Base-by-base conservation (phyloP, 2,888 invertebrate genomes). In the Clepsis dumicolana region DNA sequence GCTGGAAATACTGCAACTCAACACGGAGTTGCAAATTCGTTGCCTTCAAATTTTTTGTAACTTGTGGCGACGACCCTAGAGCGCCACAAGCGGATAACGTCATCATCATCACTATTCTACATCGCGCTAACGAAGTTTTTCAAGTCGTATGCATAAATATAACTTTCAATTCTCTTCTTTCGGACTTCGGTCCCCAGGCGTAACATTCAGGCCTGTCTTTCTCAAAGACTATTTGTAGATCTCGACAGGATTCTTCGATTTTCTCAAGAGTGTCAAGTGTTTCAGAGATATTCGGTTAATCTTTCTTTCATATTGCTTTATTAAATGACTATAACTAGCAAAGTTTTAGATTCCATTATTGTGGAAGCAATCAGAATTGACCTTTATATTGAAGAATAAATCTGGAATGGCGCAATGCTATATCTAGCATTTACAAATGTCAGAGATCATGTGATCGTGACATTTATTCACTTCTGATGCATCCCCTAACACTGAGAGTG, bases 391-490 rank as follows among this genome's bases (percentile, higher is more conserved):
- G n/a, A 25, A 63, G 38, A 16, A 63, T 48, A 65, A 50, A 59
- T 27, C 50, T 59, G 65, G 57, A 65, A 29, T 50, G 32, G 48
- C 50, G 50, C 50, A 48, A 25, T n/a, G 25, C 44, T 56, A 56
- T 56, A 64, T 44, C 44, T 44, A 41, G 59, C 65, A 18, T 64
- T 60, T 56, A 61, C 25, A 72, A 73, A 73, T 72, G 69, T 73
- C 66, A 72, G 35, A 67, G 71, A 65, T 70, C 61, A 63, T 77
- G 60, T 75, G 77, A 74, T 74, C 76, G 72, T 77, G 80, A 75
- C 79, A 80, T 81, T 80, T 80, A 70, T 75, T 71, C 54, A 79
- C 76, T 75, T 76, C 76, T 75, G 74, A 72, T 74, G 65, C 56
- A 56, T 24, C 38, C 18, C 25, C n/a, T 10, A 18, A 54, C 18